These are phyloP conservation scores for Alitta virens DNA, from an alignment of 2,888 invertebrate species.

Conservation along the genomic window DNA sequence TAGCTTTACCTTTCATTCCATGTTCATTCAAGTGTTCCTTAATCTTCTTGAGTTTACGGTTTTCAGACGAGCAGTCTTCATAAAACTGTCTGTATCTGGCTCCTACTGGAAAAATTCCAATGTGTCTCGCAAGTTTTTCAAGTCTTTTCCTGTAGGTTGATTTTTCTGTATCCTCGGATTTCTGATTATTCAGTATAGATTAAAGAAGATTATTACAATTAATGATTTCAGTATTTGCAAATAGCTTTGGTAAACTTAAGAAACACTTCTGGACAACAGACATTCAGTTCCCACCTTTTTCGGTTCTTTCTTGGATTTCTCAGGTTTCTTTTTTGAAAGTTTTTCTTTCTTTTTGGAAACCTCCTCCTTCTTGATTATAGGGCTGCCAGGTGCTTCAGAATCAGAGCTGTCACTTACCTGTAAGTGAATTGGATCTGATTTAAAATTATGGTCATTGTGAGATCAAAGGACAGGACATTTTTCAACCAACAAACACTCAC, in stretches of 20 bases:
- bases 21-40: slow-evolving; percentile 19
- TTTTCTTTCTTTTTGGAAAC: too few species aligned
- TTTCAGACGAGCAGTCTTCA: slow-evolving; percentile 12
- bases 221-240: too few species aligned
- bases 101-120: slow-evolving; percentile 18
- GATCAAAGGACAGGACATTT: background rate
- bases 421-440: too few species aligned
- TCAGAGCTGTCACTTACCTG: background rate
- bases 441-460: background rate
- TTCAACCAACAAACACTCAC: background rate
- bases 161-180: background rate
- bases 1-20: slow-evolving; percentile 21
- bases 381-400: too few species aligned
- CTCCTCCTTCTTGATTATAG: too few species aligned
- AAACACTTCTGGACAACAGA: too few species aligned
- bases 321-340: too few species aligned
- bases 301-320: too few species aligned
- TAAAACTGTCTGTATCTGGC: slow-evolving; percentile 7
- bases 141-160: slow-evolving; percentile 11
- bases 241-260: too few species aligned
- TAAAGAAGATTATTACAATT: too few species aligned
- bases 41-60: slow-evolving; percentile 14
- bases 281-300: too few species aligned
- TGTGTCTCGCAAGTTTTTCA: slow-evolving; percentile 20
- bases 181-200: too few species aligned